Base-by-base conservation (phyloP, 2,888 invertebrate species). In the Embidobia sp. region DNA sequence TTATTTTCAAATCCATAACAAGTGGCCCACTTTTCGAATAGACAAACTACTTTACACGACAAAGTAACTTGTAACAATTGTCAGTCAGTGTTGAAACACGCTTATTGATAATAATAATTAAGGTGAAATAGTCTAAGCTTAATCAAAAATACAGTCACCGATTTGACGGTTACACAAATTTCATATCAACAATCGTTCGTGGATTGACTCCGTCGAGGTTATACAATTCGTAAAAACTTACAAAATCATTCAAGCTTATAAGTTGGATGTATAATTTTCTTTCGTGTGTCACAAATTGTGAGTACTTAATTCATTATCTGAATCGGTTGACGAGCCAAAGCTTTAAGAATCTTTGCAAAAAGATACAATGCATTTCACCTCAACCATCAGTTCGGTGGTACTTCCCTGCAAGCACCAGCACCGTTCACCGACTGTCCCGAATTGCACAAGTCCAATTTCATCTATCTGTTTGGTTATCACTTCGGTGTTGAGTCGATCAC, bases 391-490 rank as follows among this genome's bases (percentile, higher is more conserved):
- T 11, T 29, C 27, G 15, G 1, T 7, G 37, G 1, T 33, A 59
- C 44, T 59, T 59, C 44, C 31, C 33, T 44, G 29, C 2, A 59
- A 44, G 31, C 10, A 37, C 22, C 16, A 42, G n/a, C 8, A 27
- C 27, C 11, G 1, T 7, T n/a, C 31, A 37, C 48, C 29, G 19
- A 29, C n/a, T 13, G 31, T 63, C 8, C 26, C 72, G 29, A 72
- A 72, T 72, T 72, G 72, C 72, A 72, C 72, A 22, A 61, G 13
- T 15, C 72, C 40, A 55, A 48, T 29, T 37, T 29, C n/a, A n/a
- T n/a, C n/a, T n/a, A 7, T 15, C 27, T 48, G 31, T 11, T 13
- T 53, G n/a, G 46, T 48, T 53, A 59, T 49, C 44, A 51, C 31
- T 70, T 51, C 33, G 5, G 8, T 13, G 7, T 70, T 18, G 13